Evolutionary conservation across 2,888 invertebrate species (phyloP).

Genomic region (Odontomyia ornata): DNA sequence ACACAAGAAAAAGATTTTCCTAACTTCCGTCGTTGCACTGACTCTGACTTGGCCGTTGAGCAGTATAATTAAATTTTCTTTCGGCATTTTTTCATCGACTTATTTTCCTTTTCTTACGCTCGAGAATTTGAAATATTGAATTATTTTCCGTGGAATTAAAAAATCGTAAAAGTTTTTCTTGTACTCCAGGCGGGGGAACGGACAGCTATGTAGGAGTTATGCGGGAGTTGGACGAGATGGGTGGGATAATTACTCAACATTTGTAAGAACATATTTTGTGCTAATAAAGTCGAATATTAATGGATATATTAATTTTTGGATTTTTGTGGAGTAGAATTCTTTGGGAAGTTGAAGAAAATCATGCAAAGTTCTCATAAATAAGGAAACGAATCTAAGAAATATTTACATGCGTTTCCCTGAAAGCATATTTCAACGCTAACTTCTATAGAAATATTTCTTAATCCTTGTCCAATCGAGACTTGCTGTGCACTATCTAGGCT

Average conservation of each 20-base stretch:
- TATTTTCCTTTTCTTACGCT: neutral
- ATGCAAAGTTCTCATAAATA: no score
- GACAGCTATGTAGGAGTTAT: no score
- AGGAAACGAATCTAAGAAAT: no score
- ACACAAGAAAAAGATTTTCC: neutral
- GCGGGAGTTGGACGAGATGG: neutral
- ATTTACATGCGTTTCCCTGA: no score
- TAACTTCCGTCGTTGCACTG: neutral
- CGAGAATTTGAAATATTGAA: conserved; percentile 27
- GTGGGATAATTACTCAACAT: neutral
- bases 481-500: no score
- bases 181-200: no score
- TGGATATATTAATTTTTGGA: neutral
- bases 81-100: conserved; percentile 3
- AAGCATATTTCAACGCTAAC: no score
- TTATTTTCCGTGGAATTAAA: conserved; percentile 23
- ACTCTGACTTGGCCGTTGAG: conserved; percentile 27
- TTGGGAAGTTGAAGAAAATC: no score
- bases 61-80: conserved; percentile 23
- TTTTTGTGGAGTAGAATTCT: no score
- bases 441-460: no score
- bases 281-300: neutral
- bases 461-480: no score
- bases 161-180: neutral
- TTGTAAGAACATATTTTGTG: neutral